Evolutionary conservation across 1,140 invertebrate species (phyloP), one percentile per base, ranked within the genome.

Genomic region (Rhyacophila brunnea): DNA sequence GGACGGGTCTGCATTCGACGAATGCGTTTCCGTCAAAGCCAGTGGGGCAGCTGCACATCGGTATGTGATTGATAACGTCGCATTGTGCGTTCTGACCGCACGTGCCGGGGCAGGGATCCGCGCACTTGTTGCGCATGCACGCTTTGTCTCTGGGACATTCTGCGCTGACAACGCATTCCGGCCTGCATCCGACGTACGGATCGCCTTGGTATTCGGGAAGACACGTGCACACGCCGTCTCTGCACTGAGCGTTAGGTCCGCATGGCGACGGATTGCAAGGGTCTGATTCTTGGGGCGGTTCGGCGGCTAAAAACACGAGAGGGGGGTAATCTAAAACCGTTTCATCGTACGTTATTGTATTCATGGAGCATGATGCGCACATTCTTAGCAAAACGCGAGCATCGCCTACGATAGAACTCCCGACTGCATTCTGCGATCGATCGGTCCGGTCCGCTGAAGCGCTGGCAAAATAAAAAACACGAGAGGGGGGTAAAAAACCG

Each of bases 131-230:
- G 64, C 85, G 85, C 48, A 85, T 82, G 67, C 91, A 93, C 2
- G 89, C 84, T 72, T 85, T 89, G 43, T 83, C 80, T 40, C 85
- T 79, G 2, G 88, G 77, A 71, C 91, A 94, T 57, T 94, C 91
- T 1, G 88, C 85, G 70, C 91, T 93, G 67, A 90, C 83, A 0
- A 90, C 86, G 72, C 91, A 94, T 73, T 93, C 90, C n/a, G 91
- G 91, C 60, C 89, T 75, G 71, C 92, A 93, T 14, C 81, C 84
- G 51, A 73, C 70, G 61, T 88, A 87, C 3, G 86, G 85, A 71
- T 85, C 82, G 13, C 85, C 89, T 18, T 81, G 80, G 68, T 89
- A 90, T 68, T 88, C 86, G 2, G 82, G 78, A 56, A 85, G 69
- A 67, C 89, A 92, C n/a, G 79, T 79, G 69, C 87, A 88, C 17